phyloP scores from a whole-genome alignment of 2,797 vertebrate species.

The Leuciscus waleckii region DNA sequence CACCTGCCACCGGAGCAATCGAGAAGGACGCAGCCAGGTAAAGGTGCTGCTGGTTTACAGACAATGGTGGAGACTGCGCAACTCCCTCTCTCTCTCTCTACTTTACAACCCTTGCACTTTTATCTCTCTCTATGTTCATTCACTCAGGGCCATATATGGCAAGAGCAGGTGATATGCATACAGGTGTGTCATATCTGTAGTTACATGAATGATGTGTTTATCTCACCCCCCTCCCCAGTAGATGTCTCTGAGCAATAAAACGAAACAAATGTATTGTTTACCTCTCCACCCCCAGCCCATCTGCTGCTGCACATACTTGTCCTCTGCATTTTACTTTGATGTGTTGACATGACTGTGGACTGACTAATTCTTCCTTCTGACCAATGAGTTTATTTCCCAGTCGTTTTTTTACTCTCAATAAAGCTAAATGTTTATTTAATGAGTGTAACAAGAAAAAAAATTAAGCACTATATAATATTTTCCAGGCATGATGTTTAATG shows the following conservation, averaged over 20 bases:
- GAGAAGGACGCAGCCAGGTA: conserved; percentile 44
- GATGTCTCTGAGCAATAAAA: conserved; percentile 17
- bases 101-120: conserved; percentile 69
- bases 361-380: background rate
- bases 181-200: conserved; percentile 61
- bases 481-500: background rate
- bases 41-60: conserved; percentile 50
- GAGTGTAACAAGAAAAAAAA: background rate
- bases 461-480: background rate
- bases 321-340: background rate
- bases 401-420: background rate
- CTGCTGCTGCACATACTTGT: background rate
- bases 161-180: conserved; percentile 62
- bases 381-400: background rate
- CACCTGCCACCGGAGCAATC: conserved; percentile 55
- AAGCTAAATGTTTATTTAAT: background rate
- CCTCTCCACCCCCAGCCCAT: conserved; percentile 31
- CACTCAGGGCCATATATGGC: conserved; percentile 67
- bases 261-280: conserved; percentile 37
- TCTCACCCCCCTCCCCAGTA: conserved; percentile 36
- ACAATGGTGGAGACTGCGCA: conserved; percentile 44
- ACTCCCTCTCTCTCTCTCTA: conserved; percentile 49
- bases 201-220: conserved; percentile 37
- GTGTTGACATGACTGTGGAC: background rate
- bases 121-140: conserved; percentile 60